Evolutionary conservation across 1,140 invertebrate species (phyloP), one percentile per base, ranked within the genome.

Genomic region (Drosophila subpulchrella): DNA sequence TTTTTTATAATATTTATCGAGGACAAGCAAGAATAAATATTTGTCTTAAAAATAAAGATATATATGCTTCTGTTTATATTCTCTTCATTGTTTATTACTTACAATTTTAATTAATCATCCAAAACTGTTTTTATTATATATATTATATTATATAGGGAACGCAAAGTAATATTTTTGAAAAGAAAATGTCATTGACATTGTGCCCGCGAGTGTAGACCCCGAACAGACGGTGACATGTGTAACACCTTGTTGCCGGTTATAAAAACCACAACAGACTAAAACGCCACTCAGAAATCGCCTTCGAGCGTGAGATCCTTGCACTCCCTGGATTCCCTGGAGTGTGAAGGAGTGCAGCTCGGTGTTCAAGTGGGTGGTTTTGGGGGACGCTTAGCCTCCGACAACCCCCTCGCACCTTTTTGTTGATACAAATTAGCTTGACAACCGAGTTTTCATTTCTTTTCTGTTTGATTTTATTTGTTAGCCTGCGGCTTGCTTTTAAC

Each of bases 241-340:
- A 44, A 63, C 78, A 86, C 78, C 82, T 86, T 85, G 82, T 75
- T 85, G 78, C 62, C 36, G 55, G 66, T 75, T 70, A 50, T 78
- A 70, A 46, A 63, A 58, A 36, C 53, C 72, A 48, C 46, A 72
- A 71, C 68, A 58, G 30, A 71, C 56, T 47, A 15, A 60, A 51
- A 51, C 44, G 46, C 55, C 54, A 46, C 51, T 51, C 53, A 42
- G 15, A 41, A 48, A 48, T 67, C 50, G 62, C 42, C 34, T 66
- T 66, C 12, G 15, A 66, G 61, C 47, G 39, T 53, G 30, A 36
- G 50, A 53, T 36, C 50, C 50, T 32, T 36, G 50, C 50, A 53
- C 30, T 53, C 50, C 32, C 12, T 5, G 36, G 60, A 53, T n/a
- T 53, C 50, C 32, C 12, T 15, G 36, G 51, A 44, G 36, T 59